Conservation (phyloP, 1,140 invertebrate species). For the Lepidotrigona ventralis region DNA sequence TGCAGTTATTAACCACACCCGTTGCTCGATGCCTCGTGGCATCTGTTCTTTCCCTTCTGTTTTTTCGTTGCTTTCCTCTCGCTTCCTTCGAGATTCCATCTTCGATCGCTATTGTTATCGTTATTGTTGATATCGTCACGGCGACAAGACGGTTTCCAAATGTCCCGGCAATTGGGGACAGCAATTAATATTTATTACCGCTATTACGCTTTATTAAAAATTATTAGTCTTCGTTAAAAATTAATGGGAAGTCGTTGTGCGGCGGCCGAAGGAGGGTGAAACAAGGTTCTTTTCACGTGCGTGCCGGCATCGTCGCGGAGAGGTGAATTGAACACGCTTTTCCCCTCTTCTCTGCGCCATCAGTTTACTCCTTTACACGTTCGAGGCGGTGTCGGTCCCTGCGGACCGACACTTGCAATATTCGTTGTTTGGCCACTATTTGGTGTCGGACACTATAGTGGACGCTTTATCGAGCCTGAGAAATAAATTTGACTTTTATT, state of each 20-base stretch:
- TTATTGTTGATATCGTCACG: too few species aligned
- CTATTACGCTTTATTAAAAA: slow-evolving; percentile 41
- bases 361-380: too few species aligned
- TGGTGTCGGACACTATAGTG: too few species aligned
- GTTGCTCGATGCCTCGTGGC: not conserved
- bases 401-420: too few species aligned
- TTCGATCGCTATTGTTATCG: too few species aligned
- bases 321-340: slow-evolving; percentile 13
- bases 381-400: too few species aligned
- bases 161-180: not conserved
- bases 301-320: not conserved
- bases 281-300: not conserved
- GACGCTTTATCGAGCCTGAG: too few species aligned
- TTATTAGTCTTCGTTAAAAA: slow-evolving; percentile 34
- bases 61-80: not conserved
- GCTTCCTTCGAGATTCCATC: not conserved
- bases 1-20: slow-evolving; percentile 55
- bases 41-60: slow-evolving; percentile 12
- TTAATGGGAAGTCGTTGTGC: slow-evolving; percentile 15
- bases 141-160: not conserved
- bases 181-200: slow-evolving; percentile 29
- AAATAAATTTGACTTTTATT: too few species aligned
- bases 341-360: too few species aligned
- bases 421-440: too few species aligned
- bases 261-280: not conserved